phyloP scores from a whole-genome alignment of 2,797 vertebrate genomes.

The Crocidura indochinensis region DNA sequence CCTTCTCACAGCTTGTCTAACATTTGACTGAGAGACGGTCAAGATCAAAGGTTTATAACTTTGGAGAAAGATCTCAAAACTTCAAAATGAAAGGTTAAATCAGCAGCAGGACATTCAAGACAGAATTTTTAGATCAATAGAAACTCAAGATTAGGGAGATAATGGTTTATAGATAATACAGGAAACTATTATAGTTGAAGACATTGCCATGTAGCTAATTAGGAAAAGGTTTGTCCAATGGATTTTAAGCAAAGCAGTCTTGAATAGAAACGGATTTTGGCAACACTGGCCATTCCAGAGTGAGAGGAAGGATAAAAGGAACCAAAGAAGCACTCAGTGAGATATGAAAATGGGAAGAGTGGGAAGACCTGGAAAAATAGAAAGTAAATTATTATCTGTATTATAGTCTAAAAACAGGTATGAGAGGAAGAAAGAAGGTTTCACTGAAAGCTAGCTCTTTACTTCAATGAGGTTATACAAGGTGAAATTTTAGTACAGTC shows the following conservation, averaged over 20 bases:
- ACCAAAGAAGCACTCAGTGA: background rate
- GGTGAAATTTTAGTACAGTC: background rate
- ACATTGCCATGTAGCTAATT: background rate
- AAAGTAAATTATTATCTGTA: background rate
- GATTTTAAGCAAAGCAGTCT: background rate
- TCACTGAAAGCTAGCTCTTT: background rate
- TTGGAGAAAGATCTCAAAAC: background rate
- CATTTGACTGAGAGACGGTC: too few species aligned
- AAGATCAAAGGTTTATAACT: too few species aligned
- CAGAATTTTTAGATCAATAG: background rate
- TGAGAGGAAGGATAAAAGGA: background rate
- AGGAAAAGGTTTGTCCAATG: background rate
- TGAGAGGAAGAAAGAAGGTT: background rate
- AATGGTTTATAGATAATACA: background rate
- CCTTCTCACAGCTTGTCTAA: too few species aligned
- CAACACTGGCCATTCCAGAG: background rate
- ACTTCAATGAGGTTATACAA: background rate
- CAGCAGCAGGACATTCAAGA: background rate
- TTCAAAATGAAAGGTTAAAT: background rate
- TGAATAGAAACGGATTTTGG: background rate
- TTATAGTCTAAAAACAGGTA: background rate
- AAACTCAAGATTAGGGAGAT: background rate
- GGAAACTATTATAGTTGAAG: background rate
- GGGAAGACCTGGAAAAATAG: background rate
- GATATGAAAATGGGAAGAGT: background rate